A percentile compares a stretch with the other conserved stretches of the same genome.
Evolutionary conservation across 2,888 invertebrate genomes (phyloP).

Genomic region (Orthosia gracilis): DNA sequence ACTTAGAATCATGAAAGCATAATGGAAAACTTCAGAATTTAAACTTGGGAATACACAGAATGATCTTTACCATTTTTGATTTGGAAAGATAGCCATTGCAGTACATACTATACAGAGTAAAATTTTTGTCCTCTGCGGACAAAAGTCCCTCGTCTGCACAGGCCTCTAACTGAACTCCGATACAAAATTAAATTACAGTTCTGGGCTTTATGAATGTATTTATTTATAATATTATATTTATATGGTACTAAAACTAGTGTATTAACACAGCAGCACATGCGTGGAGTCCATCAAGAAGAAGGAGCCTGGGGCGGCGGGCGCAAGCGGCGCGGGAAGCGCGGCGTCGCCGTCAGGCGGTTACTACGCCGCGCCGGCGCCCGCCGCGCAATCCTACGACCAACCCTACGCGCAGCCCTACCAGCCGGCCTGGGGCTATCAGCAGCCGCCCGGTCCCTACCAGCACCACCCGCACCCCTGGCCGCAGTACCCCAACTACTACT

Average conservation of each 20-base stretch:
- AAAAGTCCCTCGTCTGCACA: no score
- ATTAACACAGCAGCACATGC: slow-evolving; percentile 66
- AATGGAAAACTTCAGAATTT: no score
- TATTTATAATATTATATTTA: not conserved
- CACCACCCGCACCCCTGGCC: slow-evolving; percentile 88
- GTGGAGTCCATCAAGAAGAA: slow-evolving; percentile 82
- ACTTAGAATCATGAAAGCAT: no score
- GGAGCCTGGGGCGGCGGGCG: slow-evolving; percentile 65
- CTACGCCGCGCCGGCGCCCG: slow-evolving; percentile 79
- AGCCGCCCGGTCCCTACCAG: slow-evolving; percentile 87
- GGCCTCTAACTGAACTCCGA: no score
- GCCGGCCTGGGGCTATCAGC: slow-evolving; percentile 89
- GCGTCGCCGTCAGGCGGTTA: slow-evolving; percentile 71
- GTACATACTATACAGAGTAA: no score
- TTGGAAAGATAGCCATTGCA: no score
- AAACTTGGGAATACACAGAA: no score
- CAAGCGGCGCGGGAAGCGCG: slow-evolving; percentile 65
- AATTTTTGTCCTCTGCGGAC: no score
- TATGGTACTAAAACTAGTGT: slow-evolving; percentile 2
- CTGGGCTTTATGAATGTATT: no score
- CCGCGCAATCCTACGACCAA: slow-evolving; percentile 85
- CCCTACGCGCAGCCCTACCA: slow-evolving; percentile 87
- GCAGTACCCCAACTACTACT: slow-evolving; percentile 89
- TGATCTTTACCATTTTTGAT: no score
- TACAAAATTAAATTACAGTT: no score